Percentiles rank a stretch among this genome's conserved stretches.
phyloP scores from a whole-genome alignment of 1,140 invertebrate species.

The Drosophila guanche region DNA sequence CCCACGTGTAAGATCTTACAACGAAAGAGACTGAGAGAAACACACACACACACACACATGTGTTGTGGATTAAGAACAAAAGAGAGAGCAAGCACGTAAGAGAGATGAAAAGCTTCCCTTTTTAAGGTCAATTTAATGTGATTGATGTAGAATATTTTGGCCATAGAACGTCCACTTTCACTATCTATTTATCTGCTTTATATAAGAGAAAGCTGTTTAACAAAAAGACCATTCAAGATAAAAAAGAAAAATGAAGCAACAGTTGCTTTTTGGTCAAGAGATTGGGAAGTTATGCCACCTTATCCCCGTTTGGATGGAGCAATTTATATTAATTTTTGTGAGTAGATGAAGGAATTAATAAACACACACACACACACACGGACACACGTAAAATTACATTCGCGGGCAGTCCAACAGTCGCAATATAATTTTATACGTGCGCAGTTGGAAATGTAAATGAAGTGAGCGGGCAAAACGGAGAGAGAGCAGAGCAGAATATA shows the following conservation, averaged over 20 bases:
- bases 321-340: slow-evolving; percentile 43
- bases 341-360: slow-evolving; percentile 21
- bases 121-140: slow-evolving; percentile 12
- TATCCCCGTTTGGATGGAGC: slow-evolving; percentile 5
- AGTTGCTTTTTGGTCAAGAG: slow-evolving; percentile 2
- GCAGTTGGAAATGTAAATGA: slow-evolving; percentile 76
- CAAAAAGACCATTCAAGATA: neutral
- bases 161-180: neutral
- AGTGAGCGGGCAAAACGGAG: slow-evolving; percentile 3
- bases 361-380: slow-evolving; percentile 11
- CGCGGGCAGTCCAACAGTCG: slow-evolving; percentile 4
- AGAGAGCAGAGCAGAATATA: slow-evolving; percentile 13
- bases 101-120: too few relatives aligned
- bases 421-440: slow-evolving; percentile 76
- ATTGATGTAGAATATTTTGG: too few relatives aligned
- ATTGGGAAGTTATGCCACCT: slow-evolving; percentile 3
- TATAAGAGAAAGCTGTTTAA: slow-evolving; percentile 1
- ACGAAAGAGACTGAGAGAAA: neutral
- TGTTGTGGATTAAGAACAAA: too few relatives aligned
- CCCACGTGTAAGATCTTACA: slow-evolving; percentile 19
- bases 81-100: too few relatives aligned
- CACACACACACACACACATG: neutral
- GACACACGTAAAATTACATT: slow-evolving; percentile 6
- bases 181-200: slow-evolving; percentile 10
- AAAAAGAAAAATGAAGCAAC: neutral